Base-by-base conservation (phyloP, 2,888 invertebrate genomes). In the Hydraecia micacea region DNA sequence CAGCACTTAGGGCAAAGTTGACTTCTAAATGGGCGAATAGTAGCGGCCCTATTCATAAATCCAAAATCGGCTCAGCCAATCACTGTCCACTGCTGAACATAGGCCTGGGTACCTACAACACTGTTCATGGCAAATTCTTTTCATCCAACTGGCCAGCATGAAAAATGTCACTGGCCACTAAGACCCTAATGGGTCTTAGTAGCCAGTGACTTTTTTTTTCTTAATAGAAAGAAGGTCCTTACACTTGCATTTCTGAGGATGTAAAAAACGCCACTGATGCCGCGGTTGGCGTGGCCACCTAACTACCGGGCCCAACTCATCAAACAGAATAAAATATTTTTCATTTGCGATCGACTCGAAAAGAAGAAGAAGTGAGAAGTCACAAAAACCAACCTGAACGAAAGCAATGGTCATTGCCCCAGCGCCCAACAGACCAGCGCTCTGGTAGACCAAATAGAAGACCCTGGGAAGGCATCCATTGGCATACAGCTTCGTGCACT, bases 401-500 rank as follows among this genome's bases (percentile, higher is more conserved):
- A 98, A 97, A 13, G 98, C 98, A 80, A 98, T 98, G n/a, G 98
- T 98, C 89, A 98, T 96, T 8, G 98, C 98, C 8, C 98, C 98
- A 72, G 98, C 98, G 6, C 98, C 98, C 81, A 98, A 94, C 73
- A 98, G 95, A 76, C 98, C 97, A 49, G 98, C 97, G 91, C 98
- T 98, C 92, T 98, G 98, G 86, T 97, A 97, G n/a, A 98, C 96
- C 81, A 98, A 93, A 87, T 97, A 97, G 72, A 97, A 95, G 87
- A 98, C 96, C 72, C 97, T 96, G 15, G 95, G 95, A 69, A 97
- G 96, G 88, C 98, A 98, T 7, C 98, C 98, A 81, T 95, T 96
- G 55, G 95, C 93, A 76, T 94, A 96, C 84, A 96, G 87, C 88
- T 95, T 95, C 49, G 92, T 91, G 84, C 97, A 97, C 75, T 92